Evolutionary conservation across 2,113 vertebrate genomes (phyloP), one percentile per base, ranked within the genome.

Genomic region (Mus spicilegus): DNA sequence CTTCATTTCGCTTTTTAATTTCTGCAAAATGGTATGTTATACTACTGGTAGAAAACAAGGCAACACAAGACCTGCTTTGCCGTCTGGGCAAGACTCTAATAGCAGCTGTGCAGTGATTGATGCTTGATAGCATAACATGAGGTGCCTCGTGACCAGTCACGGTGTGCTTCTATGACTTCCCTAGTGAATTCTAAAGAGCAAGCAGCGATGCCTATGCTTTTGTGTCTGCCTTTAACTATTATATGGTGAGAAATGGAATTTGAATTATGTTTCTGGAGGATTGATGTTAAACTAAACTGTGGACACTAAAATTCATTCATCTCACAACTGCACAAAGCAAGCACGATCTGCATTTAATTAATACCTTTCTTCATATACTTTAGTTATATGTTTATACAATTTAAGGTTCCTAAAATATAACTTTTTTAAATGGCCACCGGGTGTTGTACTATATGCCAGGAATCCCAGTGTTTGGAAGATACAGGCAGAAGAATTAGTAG

Each of bases 281-380:
- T 42, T 46, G 61, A 56, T 70, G 30, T 49, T 90, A 85, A 54
- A 88, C 22, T 87, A 87, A 92, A 89, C 19, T 65, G 13, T 94
- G 56, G 8, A 51, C 75, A 92, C 22, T 91, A 91, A 92, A 95
- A 86, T 94, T 72, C 39, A n/a, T 42, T 33, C 3, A 67, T 76
- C 88, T 93, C 87, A 96, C 87, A 93, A 89, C 17, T 88, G n/a
- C 70, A 63, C 24, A 92, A 90, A 96, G 56, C 28, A 69, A 89
- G 63, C 6, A 30, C 36, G 91, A 11, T 26, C 13, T 69, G 5
- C 58, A 90, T 65, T 90, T 87, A 84, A 86, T 87, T 87, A 84
- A 86, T 87, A 84, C 7, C 36, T 78, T 87, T 77, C 30, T 91
- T 51, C 70, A 73, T 84, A 65, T 67, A 56, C 67, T 80, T 58